Base-by-base conservation (phyloP, 2,888 invertebrate genomes). In the Notocelia uddmanniana region DNA sequence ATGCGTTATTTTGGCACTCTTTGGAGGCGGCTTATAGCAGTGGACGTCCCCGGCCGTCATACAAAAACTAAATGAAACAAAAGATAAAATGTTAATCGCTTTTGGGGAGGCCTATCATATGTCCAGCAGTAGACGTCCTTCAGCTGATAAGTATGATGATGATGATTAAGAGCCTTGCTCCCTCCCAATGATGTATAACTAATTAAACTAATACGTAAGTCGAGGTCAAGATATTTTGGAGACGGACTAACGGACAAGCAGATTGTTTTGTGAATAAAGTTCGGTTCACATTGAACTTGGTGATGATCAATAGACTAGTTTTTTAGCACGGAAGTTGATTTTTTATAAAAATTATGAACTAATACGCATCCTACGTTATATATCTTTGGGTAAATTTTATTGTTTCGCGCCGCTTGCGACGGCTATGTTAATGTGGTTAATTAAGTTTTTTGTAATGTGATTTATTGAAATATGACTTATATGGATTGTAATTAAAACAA, bases 291-390 rank as follows among this genome's bases (percentile, higher is more conserved):
- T 78, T 80, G 80, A 81, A 82, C 79, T 81, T 79, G 80, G 75
- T 76, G 80, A 83, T 82, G 83, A 83, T 85, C 84, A 81, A 85
- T 77, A 77, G 75, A 57, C 34, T 23, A 60, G 81, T 85, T 86
- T 76, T 85, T 86, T 85, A 82, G 79, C 76, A 73, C 83, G 86
- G 86, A 85, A 85, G 79, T 80, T 66, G 79, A n/a, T 74, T 81
- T 84, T 83, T 81, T 80, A 74, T 74, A 68, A 34, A 63, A 76
- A 78, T 75, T 78, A 81, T 82, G 81, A 84, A 80, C 79, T 80
- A 78, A 80, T 73, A 73, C 76, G 76, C 74, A 71, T 73, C 69
- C 72, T 76, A 73, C 69, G 72, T 55, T 69, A 66, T 64, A 67
- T 73, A 71, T 72, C 45, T 68, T 71, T 68, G 69, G 69, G 58